Percentiles rank a stretch among this genome's conserved stretches.
phyloP scores from a whole-genome alignment of 2,797 vertebrate genomes.

The Crypturellus tataupa region DNA sequence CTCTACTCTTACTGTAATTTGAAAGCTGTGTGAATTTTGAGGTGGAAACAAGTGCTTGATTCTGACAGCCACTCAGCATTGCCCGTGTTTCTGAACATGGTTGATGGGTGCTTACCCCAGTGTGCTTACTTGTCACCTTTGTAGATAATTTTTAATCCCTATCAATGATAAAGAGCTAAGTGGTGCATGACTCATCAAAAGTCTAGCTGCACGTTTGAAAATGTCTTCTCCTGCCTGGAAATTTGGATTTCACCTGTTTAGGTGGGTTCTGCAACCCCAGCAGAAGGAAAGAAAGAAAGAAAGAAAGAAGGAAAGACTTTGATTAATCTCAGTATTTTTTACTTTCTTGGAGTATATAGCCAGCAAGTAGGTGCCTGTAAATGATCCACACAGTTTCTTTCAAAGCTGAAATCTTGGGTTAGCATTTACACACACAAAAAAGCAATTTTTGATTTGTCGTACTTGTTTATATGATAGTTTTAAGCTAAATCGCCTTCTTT shows the following conservation, averaged over 20 bases:
- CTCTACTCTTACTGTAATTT: not conserved
- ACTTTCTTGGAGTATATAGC: not conserved
- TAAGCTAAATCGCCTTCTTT: not conserved
- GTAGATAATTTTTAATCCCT: not conserved
- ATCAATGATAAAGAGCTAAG: not conserved
- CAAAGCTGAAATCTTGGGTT: not conserved
- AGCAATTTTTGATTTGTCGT: not conserved
- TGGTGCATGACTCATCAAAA: not conserved
- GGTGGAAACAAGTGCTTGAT: not conserved
- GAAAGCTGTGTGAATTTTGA: not conserved
- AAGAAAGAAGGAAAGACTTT: too few relatives aligned
- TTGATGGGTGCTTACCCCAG: not conserved
- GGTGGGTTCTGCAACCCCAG: not conserved
- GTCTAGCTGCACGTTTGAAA: too few relatives aligned
- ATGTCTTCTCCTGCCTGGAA: not conserved
- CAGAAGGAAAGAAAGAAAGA: not conserved
- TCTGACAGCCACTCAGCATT: not conserved
- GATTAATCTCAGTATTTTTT: not conserved
- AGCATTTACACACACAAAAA: not conserved
- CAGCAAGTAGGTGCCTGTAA: not conserved
- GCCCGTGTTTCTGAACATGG: not conserved
- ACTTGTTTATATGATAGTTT: not conserved
- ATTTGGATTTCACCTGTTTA: not conserved
- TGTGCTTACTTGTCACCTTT: not conserved
- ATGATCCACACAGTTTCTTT: not conserved